Base-by-base conservation (phyloP, 2,113 vertebrate genomes). In the Falcunculus frontatus region DNA sequence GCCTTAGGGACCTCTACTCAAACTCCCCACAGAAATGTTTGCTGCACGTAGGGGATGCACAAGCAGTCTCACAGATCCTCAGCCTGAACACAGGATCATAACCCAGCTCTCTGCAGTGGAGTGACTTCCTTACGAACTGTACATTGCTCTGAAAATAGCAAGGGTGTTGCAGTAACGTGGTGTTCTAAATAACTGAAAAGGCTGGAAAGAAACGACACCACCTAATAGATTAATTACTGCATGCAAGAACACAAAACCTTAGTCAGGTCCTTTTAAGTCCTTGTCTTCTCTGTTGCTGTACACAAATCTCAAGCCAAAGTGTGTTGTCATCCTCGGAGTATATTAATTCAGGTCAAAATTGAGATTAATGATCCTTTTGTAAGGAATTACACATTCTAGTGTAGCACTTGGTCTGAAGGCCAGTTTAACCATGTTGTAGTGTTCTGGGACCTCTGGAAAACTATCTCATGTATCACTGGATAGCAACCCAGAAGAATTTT, bases 361-460 rank as follows among this genome's bases (percentile, higher is more conserved):
- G n/a, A 94, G 87, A 97, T 96, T 91, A 95, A 95, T 87, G 73
- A 79, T 59, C 60, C 32, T 78, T 89, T 86, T 78, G 59, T 22
- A 89, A 94, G 77, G 88, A 53, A 87, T 69, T 41, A 72, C 60
- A 85, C 29, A 68, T 87, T 70, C 65, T 74, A 65, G 6, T 5
- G 3, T 74, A 95, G 21, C 63, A 30, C n/a, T 95, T 53, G 63
- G 63, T 80, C 20, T 78, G 35, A 96, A 97, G 64, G 79, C 42
- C 29, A 88, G 81, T 95, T 60, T 37, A 57, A 15, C 37, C 30
- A 22, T 21, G 19, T 33, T 59, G 26, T 56, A 26, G 52, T 67
- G 21, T 84, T 69, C 53, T 60, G 22, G 65, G 41, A 67, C 35
- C 65, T 87, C 32, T 84, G 52, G 81, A 65, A 89, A 84, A 92